Evolutionary conservation across 2,888 invertebrate genomes (phyloP).

Genomic region (Drosophila villosipedis): DNA sequence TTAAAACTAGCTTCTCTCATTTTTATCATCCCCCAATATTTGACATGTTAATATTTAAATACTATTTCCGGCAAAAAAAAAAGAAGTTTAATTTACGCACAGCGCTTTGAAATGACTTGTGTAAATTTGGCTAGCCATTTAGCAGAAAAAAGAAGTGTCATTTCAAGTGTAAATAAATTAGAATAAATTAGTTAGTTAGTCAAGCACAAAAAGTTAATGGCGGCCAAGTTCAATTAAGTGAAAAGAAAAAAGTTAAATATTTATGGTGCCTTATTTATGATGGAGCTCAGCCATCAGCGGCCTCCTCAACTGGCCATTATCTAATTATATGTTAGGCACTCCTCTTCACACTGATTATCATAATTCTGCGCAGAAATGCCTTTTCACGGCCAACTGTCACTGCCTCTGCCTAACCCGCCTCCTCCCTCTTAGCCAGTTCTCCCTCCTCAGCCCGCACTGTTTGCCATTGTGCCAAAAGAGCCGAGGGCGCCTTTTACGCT

Average conservation of each 20-base stretch:
- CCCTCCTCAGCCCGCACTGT: background rate
- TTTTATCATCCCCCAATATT: background rate
- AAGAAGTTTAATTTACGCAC: background rate
- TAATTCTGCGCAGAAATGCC: conserved; percentile 49
- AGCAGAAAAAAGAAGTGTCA: conserved; percentile 4
- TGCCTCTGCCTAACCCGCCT: conserved; percentile 9
- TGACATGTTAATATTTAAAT: conserved; percentile 16
- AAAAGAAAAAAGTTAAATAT: conserved; percentile 30
- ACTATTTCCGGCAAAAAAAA: conserved; percentile 17
- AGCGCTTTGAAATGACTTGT: conserved; percentile 28
- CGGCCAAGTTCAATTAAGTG: conserved; percentile 5
- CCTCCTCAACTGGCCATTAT: conserved; percentile 36
- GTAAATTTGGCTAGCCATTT: conserved; percentile 26
- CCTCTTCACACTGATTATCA: conserved; percentile 54
- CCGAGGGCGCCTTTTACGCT: conserved; percentile 52
- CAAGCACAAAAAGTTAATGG: conserved; percentile 26
- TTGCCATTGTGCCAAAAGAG: conserved; percentile 33
- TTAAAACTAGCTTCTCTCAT: background rate
- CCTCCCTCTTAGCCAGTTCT: background rate
- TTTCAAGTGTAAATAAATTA: conserved; percentile 37
- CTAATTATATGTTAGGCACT: conserved; percentile 52
- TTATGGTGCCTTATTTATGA: conserved; percentile 26
- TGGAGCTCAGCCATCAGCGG: conserved; percentile 4
- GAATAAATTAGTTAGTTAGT: conserved; percentile 29
- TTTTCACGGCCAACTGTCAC: conserved; percentile 61